A percentile compares a stretch with the other conserved stretches of the same genome.
Conservation (phyloP, 2,797 vertebrate genomes). For the Dallia pectoralis region DNA sequence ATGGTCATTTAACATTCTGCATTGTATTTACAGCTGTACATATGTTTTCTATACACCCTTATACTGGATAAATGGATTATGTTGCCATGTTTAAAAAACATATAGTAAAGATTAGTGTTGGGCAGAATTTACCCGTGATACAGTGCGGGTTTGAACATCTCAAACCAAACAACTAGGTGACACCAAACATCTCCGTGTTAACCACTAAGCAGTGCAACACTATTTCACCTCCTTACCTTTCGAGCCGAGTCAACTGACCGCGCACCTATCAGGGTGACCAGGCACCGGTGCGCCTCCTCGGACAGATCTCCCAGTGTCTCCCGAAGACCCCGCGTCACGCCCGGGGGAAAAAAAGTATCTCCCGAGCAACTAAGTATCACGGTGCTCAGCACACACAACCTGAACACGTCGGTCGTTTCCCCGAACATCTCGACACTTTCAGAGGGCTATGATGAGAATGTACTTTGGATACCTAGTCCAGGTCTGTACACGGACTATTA, state of each 20-base stretch:
- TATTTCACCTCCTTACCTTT: slow-evolving; percentile 51
- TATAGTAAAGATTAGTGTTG: too few species aligned
- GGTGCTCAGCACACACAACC: not conserved
- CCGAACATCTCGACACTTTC: not conserved
- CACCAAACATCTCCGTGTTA: too few species aligned
- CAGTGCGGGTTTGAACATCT: too few species aligned
- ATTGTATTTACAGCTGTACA: too few species aligned
- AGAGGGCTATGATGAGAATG: not conserved
- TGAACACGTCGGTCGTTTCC: not conserved
- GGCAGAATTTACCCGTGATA: too few species aligned
- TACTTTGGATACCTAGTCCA: too few species aligned
- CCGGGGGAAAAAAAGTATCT: slow-evolving; percentile 15
- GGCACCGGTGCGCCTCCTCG: slow-evolving; percentile 47
- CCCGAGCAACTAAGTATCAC: not conserved
- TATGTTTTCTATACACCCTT: too few species aligned
- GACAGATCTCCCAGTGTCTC: slow-evolving; percentile 40
- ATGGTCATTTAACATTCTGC: not conserved
- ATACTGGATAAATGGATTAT: too few species aligned
- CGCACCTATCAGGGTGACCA: slow-evolving; percentile 54
- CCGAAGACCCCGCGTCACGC: slow-evolving; percentile 42
- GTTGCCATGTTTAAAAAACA: too few species aligned
- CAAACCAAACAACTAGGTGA: too few species aligned
- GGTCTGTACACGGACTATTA: too few species aligned
- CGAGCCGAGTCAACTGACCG: slow-evolving; percentile 53
- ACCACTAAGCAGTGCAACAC: too few species aligned